phyloP scores from a whole-genome alignment of 2,888 invertebrate genomes.

The Megastigmus dorsalis region DNA sequence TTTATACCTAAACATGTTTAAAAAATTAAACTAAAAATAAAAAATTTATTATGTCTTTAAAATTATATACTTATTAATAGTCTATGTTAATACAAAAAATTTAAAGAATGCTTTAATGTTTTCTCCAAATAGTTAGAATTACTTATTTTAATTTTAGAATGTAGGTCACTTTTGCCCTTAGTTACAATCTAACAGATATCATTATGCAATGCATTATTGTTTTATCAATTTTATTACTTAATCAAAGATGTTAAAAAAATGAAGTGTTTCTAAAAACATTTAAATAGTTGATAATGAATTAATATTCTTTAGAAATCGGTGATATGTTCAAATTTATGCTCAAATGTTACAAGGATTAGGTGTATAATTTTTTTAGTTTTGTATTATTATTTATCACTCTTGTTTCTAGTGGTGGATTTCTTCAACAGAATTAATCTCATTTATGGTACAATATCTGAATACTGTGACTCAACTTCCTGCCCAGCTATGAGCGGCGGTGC shows the following conservation, averaged over 20 bases:
- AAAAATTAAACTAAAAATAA: background rate
- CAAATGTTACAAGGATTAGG: background rate
- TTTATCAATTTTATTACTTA: too few species aligned
- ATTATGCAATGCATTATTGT: constrained; percentile 8
- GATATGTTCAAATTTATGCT: background rate
- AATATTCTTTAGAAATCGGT: background rate
- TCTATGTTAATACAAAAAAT: background rate
- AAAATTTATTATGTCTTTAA: background rate
- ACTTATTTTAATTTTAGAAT: constrained; percentile 37
- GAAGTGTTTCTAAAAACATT: too few species aligned
- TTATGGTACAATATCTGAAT: constrained; percentile 91
- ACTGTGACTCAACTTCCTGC: constrained; percentile 88
- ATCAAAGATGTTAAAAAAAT: background rate
- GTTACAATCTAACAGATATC: constrained; percentile 2
- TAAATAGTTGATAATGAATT: too few species aligned
- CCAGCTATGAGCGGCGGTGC: constrained; percentile 94
- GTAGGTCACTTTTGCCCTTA: constrained; percentile 1
- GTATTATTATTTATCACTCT: constrained; percentile 50
- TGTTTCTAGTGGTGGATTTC: constrained; percentile 89
- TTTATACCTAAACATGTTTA: background rate
- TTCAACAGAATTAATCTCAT: constrained; percentile 95
- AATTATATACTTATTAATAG: background rate
- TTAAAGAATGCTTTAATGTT: too few species aligned
- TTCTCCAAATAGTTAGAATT: background rate
- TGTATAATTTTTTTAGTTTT: background rate